Conservation (phyloP, 2,797 vertebrate species). For the Rhinogobio ventralis region DNA sequence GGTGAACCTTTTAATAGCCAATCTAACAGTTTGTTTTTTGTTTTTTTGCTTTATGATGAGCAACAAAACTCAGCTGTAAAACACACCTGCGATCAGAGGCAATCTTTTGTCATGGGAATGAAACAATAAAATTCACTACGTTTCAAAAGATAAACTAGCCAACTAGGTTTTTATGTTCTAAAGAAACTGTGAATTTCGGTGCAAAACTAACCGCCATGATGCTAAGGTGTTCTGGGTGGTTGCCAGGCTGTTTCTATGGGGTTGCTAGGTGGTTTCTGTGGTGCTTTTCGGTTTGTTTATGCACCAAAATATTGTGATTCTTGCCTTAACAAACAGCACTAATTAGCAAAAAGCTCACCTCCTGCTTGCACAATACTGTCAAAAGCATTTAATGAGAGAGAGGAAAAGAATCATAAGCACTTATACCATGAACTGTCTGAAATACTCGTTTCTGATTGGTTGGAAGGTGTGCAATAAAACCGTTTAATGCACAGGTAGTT, state of each 20-base stretch:
- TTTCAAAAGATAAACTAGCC: background rate
- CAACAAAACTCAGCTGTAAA: slow-evolving; percentile 25
- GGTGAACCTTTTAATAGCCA: background rate
- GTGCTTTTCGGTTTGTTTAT: background rate
- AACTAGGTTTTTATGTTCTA: background rate
- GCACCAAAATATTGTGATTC: background rate
- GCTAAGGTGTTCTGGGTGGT: background rate
- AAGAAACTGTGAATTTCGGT: background rate
- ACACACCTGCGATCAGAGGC: slow-evolving; percentile 1
- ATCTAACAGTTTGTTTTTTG: background rate
- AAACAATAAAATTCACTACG: background rate
- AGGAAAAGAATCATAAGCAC: slow-evolving; percentile 2
- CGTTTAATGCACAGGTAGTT: no score
- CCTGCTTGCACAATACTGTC: background rate
- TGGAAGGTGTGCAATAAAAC: no score
- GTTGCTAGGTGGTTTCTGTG: background rate
- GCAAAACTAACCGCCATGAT: background rate
- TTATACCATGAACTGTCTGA: no score
- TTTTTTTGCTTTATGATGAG: background rate
- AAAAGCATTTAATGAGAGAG: slow-evolving; percentile 4
- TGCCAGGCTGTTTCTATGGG: background rate
- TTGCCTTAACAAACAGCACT: background rate
- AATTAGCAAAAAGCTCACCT: slow-evolving; percentile 8
- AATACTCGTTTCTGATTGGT: no score
- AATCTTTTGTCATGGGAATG: background rate